Evolutionary conservation across 2,888 invertebrate genomes (phyloP), one percentile per base, ranked within the genome.

Genomic region (Philereme vetulata): DNA sequence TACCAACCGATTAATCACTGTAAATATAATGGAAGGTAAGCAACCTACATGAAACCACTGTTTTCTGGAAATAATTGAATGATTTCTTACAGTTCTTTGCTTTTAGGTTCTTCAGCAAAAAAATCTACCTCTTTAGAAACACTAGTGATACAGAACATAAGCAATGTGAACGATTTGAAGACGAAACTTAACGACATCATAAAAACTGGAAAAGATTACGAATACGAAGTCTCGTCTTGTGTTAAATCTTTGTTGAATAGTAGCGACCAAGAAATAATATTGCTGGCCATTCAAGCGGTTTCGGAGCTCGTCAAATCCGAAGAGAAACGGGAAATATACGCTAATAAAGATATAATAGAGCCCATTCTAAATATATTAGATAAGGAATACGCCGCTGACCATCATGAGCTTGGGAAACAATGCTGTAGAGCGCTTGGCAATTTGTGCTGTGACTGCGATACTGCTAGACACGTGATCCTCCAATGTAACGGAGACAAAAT

Each of bases 401-500:
- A 85, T 61, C 77, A 93, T 63, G 93, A 94, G 66, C 81, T 95
- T 53, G 87, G 95, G 6, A 95, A 95, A 68, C 96, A 98, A 79
- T 94, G 95, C 44, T 96, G 96, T 71, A 93, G 98, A 74, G 96
- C 97, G 4, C 89, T 98, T 32, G 98, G 97, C 42, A 98, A 98
- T 84, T 95, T 98, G 77, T 97, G 97, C 81, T 98, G 96, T 82
- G 96, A 97, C 78, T 97, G 97, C 88, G 96, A 97, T 90, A 91
- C 93, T 73, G 94, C 94, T 11, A 91, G 95, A 65, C 92, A 92
- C 62, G 80, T 93, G 54, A 90, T 95, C 42, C 73, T 86, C 1
- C 78, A 84, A 9, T 71, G 69, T 48, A 84, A 93, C 58, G 95
- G 95, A 1, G 86, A 95, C 61, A 76, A 82, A 50, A 81, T 84